Base-by-base conservation (phyloP, 92 coral and sea anemone genomes). In the Bergia sp. region DNA sequence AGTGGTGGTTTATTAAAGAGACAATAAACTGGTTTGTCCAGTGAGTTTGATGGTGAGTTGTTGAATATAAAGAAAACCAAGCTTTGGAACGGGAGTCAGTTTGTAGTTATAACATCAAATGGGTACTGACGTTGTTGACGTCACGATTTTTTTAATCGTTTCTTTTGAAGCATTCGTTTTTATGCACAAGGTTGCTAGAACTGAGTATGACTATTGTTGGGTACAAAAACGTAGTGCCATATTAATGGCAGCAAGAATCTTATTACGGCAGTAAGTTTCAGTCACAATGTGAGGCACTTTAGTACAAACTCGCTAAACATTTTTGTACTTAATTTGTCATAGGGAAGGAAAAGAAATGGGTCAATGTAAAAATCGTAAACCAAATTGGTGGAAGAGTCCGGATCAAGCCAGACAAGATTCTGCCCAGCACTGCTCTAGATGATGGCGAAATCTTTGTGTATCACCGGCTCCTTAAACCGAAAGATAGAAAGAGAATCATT, bases 361-460 rank as follows among this genome's bases (percentile, higher is more conserved):
- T 71, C 73, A 92, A 92, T 79, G 90, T 92, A 73, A 92, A 92
- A 86, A 83, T 92, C 11, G 92, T 92, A 12, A 92, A 92, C 77
- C 94, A 92, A 86, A 91, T 92, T 81, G 92, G 92, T 23, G 64
- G 90, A 20, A 85, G 90, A 20, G 88, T 92, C 53, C 90, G 88
- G 12, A 55, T 92, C 85, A 92, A 82, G 43, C 86, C 94, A 21
- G 64, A 89, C 90, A 86, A 82, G 88, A 82, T 92, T 65, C 90
- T 92, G 20, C 94, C 94, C 23, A 90, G 82, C 47, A 86, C 92
- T 41, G 92, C 80, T 36, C 57, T 92, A 43, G 88, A 91, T 82
- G 85, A 89, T 76, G 94, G 94, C 23, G 94, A 92, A 79, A 92
- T 92, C 79, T 92, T 92, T 57, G 94, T 89, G 69, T 92, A 92